These are phyloP conservation scores for Solenopsis invicta DNA, from an alignment of 1,140 invertebrate genomes.

Conservation along the genomic window DNA sequence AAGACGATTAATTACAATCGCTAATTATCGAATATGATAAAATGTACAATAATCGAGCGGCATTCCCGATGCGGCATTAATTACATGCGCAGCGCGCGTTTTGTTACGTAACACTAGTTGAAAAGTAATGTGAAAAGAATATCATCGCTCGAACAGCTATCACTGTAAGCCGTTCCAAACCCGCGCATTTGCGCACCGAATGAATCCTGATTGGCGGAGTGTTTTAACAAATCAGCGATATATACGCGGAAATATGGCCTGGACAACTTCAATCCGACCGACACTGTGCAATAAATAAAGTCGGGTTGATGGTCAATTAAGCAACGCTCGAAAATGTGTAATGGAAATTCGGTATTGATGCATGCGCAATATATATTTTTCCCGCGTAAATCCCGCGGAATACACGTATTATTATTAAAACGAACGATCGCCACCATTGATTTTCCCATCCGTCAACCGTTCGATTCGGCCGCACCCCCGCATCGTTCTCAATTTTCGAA, in stretches of 20 bases:
- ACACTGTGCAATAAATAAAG: constrained; percentile 12
- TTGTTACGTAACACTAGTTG: background rate
- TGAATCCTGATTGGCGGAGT: background rate
- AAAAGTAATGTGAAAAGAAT: background rate
- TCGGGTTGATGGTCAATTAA: constrained; percentile 8
- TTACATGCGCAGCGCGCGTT: background rate
- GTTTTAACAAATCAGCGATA: constrained; percentile 17
- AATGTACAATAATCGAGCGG: background rate
- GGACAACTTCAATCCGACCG: background rate
- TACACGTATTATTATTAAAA: constrained; percentile 1
- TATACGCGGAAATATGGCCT: background rate
- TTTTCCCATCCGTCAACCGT: background rate
- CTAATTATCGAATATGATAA: background rate
- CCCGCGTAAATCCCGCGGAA: background rate
- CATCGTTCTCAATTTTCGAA: background rate
- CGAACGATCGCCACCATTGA: background rate
- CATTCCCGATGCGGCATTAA: background rate
- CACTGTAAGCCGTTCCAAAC: background rate
- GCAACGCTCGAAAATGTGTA: background rate
- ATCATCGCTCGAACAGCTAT: background rate
- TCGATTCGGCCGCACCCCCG: background rate
- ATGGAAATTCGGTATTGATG: background rate
- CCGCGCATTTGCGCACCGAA: background rate
- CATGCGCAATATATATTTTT: background rate
- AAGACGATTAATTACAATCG: background rate